Base-by-base conservation (phyloP, 2,888 invertebrate genomes). In the Entomobrya proxima region DNA sequence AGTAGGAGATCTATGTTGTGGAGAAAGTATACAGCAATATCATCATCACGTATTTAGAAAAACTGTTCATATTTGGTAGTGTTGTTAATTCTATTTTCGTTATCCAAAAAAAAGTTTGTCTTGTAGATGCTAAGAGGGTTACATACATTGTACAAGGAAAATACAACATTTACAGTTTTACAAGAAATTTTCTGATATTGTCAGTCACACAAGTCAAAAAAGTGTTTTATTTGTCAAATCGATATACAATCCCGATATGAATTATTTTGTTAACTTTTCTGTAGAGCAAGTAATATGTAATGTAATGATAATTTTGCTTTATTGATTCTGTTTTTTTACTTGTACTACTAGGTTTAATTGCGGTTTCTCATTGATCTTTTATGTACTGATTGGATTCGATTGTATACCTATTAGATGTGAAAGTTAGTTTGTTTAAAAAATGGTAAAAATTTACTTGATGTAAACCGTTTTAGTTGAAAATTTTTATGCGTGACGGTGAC, bases 131-230 rank as follows among this genome's bases (percentile, higher is more conserved):
- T 67, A 67, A 72, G 35, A 64, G 18, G 32, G n/a, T n/a, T 64
- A 18, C 32, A 44, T 72, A 27, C 37, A 67, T 24, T 69, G 69
- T 72, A 72, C 72, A 47, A 72, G 44, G 50, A 47, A 67, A 32
- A 72, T 72, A 72, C 47, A 69, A 72, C 50, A 72, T 72, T 72
- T 72, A 72, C 72, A 69, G 44, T 69, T 67, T 67, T 69, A 69
- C 69, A 72, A 72, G 27, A 32, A 47, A 67, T 18, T 37, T 67
- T 32, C 13, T 72, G 72, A 47, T 72, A 72, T 72, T 72, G 72
- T 50, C 72, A 72, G 72, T 72, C 72, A 72, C 72, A 72, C 27
- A 47, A 47, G 72, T 72, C 30, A 72, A 72, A 27, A 72, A 67
- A 5, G 40, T n/a, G 7, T 4, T 47, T 50, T 47, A 72, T 72